A percentile compares a stretch with the other conserved stretches of the same genome.
These are phyloP conservation scores for Paramuricea clavata DNA, from an alignment of 92 coral and sea anemone species.

Conservation along the genomic window DNA sequence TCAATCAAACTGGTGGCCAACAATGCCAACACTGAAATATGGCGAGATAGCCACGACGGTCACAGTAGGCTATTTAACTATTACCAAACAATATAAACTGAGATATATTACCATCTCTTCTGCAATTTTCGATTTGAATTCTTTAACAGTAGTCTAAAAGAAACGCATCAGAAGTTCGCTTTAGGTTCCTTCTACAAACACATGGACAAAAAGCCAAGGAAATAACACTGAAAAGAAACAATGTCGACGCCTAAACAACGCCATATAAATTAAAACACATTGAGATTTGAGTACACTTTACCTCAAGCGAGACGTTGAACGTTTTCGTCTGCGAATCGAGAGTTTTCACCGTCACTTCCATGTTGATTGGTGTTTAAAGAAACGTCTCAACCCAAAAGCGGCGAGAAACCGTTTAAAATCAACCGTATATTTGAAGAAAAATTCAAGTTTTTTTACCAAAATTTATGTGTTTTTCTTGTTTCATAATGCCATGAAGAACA, in stretches of 20 bases:
- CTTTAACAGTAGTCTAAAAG: constrained; percentile 86
- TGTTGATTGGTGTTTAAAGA: constrained; percentile 39
- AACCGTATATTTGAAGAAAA: neutral
- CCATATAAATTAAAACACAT: neutral
- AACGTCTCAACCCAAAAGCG: constrained; percentile 1
- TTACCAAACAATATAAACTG: neutral
- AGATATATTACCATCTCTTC: constrained; percentile 71
- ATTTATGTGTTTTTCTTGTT: neutral
- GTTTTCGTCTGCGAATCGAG: constrained; percentile 93
- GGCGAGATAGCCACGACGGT: too few species aligned
- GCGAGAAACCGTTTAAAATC: neutral
- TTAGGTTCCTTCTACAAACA: neutral
- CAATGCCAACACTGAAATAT: too few species aligned
- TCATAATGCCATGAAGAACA: too few species aligned
- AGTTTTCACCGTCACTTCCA: constrained; percentile 98
- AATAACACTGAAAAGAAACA: neutral
- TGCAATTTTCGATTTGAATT: constrained; percentile 87
- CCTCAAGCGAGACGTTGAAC: constrained; percentile 87
- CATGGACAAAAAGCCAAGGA: neutral
- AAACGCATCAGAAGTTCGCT: constrained; percentile 4
- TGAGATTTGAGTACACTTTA: constrained; percentile 27
- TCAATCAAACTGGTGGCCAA: too few species aligned
- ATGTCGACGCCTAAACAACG: constrained; percentile 2
- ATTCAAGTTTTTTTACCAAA: neutral
- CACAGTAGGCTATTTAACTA: too few species aligned